These are phyloP conservation scores for Coccyzus lansbergi DNA, from an alignment of 2,797 vertebrate species.

Conservation along the genomic window DNA sequence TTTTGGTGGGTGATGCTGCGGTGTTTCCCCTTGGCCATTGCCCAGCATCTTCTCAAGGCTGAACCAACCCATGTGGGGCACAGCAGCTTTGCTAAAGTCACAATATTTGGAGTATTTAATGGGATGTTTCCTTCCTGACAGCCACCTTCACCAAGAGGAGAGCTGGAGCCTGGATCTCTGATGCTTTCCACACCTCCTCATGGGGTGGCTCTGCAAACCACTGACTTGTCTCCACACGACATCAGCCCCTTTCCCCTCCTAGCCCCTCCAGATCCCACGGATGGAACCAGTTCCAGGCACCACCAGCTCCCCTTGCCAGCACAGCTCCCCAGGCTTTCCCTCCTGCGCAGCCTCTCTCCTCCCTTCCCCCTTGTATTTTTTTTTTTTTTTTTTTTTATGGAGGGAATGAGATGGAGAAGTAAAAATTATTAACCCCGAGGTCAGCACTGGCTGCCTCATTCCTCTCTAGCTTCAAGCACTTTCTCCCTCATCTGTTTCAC, in stretches of 20 bases:
- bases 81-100: accelerated
- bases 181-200: accelerated
- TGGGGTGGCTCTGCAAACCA: background rate
- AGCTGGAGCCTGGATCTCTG: background rate
- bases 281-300: background rate
- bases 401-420: constrained; percentile 76
- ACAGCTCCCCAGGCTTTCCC: background rate
- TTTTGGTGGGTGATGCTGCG: accelerated
- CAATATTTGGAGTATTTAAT: background rate
- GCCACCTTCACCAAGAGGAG: background rate
- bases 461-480: constrained; percentile 77
- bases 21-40: accelerated
- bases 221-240: background rate
- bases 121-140: accelerated
- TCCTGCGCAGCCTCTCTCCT: background rate
- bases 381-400: constrained; percentile 60
- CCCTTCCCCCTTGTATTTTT: constrained; percentile 25
- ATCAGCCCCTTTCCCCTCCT: background rate
- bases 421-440: constrained; percentile 78
- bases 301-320: accelerated
- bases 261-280: background rate
- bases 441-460: constrained; percentile 73
- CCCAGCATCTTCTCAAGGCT: accelerated
- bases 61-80: accelerated
- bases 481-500: constrained; percentile 77